Conservation (phyloP, 2,888 invertebrate genomes). For the Kryphioiulus occultus region DNA sequence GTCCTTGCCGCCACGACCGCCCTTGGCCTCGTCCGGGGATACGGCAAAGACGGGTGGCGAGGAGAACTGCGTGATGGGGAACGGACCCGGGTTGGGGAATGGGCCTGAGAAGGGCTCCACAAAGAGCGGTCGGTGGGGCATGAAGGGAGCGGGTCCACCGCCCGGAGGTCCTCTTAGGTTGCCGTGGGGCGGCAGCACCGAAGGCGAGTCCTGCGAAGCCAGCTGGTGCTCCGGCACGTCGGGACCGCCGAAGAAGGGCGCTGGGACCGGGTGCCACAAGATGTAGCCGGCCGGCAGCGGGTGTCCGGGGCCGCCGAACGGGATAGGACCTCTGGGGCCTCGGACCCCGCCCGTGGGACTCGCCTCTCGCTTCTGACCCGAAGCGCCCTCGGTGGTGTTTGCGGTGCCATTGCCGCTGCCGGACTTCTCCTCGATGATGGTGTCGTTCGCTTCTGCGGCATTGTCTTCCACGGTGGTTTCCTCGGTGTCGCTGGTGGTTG, state of each 20-base stretch:
- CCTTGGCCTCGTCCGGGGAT: background rate
- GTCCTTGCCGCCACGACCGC: background rate
- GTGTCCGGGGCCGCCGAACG: background rate
- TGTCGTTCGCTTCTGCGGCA: too few species aligned
- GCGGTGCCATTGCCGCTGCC: background rate
- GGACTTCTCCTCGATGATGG: background rate
- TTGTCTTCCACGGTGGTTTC: background rate
- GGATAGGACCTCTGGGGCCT: background rate
- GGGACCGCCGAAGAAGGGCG: constrained; percentile 18
- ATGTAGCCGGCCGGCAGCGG: constrained; percentile 51
- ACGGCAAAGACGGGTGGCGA: constrained; percentile 43
- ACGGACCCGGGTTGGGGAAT: background rate
- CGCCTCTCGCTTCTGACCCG: constrained; percentile 44
- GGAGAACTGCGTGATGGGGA: constrained; percentile 48
- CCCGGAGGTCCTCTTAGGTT: background rate
- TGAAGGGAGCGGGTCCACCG: background rate
- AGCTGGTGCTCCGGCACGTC: background rate
- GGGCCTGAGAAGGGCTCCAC: background rate
- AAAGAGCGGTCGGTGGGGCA: constrained; percentile 43
- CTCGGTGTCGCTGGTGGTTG: background rate
- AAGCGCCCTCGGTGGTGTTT: background rate
- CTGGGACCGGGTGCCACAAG: constrained; percentile 50
- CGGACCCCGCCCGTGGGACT: background rate
- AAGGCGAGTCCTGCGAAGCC: background rate
- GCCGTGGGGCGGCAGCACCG: background rate